Evolutionary conservation across 2,113 vertebrate genomes (phyloP).

Genomic region (Aegithalos caudatus): DNA sequence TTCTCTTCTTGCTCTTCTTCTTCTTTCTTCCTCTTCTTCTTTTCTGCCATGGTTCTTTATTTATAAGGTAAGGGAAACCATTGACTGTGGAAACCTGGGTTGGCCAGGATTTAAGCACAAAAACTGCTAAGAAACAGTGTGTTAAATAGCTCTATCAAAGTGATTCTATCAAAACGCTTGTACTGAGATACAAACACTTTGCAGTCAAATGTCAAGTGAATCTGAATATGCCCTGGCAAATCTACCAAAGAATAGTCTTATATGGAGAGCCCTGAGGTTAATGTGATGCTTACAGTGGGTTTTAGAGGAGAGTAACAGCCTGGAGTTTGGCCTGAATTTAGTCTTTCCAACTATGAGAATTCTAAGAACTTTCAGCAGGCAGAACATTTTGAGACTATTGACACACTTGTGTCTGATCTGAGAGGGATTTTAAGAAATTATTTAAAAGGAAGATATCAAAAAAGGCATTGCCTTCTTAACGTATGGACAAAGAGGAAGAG

Average conservation of each 20-base stretch:
- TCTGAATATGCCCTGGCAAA: background rate
- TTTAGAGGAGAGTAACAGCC: background rate
- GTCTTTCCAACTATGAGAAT: background rate
- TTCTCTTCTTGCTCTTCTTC: too few relatives aligned
- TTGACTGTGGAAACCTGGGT: background rate
- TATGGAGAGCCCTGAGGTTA: background rate
- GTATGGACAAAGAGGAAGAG: background rate
- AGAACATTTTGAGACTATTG: background rate
- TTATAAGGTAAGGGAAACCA: background rate
- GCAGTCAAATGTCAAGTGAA: background rate
- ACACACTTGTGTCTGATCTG: background rate
- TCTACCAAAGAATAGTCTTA: background rate
- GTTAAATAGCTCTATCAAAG: background rate
- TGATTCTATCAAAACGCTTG: background rate
- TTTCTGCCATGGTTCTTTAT: background rate
- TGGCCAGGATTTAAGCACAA: background rate
- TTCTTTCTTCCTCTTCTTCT: too few relatives aligned
- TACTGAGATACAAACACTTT: background rate
- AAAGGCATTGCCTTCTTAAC: background rate
- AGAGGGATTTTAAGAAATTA: background rate
- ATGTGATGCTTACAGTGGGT: background rate
- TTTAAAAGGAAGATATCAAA: background rate
- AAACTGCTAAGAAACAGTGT: background rate
- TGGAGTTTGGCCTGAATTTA: background rate
- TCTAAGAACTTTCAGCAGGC: background rate